These are phyloP conservation scores for Catocala fraxini DNA, from an alignment of 2,888 invertebrate species.

Conservation along the genomic window DNA sequence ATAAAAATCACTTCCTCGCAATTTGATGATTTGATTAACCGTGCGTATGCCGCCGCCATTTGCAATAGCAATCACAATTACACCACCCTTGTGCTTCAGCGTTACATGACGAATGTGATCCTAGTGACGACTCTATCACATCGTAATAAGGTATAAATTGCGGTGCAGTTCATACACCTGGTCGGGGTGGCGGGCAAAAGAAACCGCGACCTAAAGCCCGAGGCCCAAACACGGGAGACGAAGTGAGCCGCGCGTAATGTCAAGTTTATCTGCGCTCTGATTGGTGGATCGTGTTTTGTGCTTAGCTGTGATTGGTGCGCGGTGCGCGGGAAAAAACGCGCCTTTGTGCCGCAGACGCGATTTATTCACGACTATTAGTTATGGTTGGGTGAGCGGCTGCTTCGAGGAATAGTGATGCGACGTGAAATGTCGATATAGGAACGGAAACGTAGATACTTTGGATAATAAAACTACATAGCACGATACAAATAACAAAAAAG, in stretches of 20 bases:
- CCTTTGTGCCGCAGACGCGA: conserved; percentile 79
- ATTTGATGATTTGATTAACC: conserved; percentile 75
- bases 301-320: conserved; percentile 72
- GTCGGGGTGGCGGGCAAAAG: conserved; percentile 47
- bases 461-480: too few species aligned
- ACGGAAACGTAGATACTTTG: too few species aligned
- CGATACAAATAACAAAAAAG: too few species aligned
- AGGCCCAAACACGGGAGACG: conserved; percentile 73
- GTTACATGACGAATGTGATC: conserved; percentile 3
- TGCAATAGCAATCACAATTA: conserved; percentile 81
- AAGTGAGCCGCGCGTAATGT: conserved; percentile 77
- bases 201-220: conserved; percentile 74
- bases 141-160: conserved; percentile 57
- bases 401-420: conserved; percentile 59
- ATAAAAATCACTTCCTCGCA: conserved; percentile 59
- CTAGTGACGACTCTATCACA: conserved; percentile 16
- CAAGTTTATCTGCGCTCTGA: conserved; percentile 76
- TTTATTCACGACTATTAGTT: conserved; percentile 86
- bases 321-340: conserved; percentile 68
- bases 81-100: conserved; percentile 58
- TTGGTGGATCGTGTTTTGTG: conserved; percentile 70
- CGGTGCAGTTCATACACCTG: conserved; percentile 23
- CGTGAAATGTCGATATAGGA: conserved; percentile 25
- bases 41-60: conserved; percentile 78
- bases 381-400: conserved; percentile 77